These are phyloP conservation scores for Siniperca undulata DNA, from an alignment of 2,797 vertebrate genomes.

Conservation along the genomic window DNA sequence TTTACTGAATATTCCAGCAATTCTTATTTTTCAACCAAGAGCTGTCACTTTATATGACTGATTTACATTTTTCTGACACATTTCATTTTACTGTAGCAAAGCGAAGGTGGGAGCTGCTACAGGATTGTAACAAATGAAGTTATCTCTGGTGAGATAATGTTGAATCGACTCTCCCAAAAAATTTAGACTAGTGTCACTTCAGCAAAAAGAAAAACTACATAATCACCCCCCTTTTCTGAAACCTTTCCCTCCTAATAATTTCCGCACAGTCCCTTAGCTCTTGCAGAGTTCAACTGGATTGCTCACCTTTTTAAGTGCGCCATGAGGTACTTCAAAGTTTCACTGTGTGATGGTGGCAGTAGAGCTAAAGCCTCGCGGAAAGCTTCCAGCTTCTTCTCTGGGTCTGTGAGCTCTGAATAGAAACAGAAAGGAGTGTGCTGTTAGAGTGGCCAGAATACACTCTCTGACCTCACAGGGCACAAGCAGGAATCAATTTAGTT, in stretches of 20 bases:
- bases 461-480: constrained; percentile 35
- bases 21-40: not conserved
- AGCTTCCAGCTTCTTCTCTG: constrained; percentile 94
- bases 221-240: not conserved
- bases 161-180: not conserved
- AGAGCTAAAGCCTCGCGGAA: constrained; percentile 93
- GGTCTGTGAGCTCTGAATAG: constrained; percentile 90
- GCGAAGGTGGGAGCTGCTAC: not conserved
- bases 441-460: constrained; percentile 38
- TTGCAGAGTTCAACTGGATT: not conserved
- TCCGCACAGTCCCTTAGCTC: not conserved
- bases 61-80: not conserved
- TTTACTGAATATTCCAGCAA: not conserved
- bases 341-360: constrained; percentile 94
- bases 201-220: not conserved
- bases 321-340: constrained; percentile 98
- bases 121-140: not conserved
- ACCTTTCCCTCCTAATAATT: not conserved
- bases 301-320: constrained; percentile 96
- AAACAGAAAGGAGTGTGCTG: constrained; percentile 37
- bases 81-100: not conserved
- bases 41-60: not conserved
- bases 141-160: not conserved
- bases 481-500: constrained; percentile 35
- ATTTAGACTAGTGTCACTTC: not conserved